Conservation (phyloP, 2,888 invertebrate genomes). For the Micoletzkya japonica region DNA sequence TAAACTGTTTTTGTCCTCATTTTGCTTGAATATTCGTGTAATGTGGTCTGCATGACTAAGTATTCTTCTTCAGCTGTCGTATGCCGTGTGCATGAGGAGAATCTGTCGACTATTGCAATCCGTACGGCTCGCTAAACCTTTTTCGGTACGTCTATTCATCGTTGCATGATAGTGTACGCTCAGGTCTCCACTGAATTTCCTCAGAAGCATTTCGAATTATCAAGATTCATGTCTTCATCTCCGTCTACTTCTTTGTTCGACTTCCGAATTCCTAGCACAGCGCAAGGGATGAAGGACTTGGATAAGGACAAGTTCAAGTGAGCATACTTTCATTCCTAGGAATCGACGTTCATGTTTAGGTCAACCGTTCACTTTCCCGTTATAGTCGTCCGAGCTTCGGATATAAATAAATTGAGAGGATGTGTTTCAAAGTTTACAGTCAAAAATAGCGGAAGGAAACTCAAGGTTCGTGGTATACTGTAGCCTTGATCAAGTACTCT, state of each 20-base stretch:
- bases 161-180: too few relatives aligned
- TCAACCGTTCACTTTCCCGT: constrained; percentile 34
- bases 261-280: constrained; percentile 35
- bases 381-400: constrained; percentile 32
- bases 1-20: too few relatives aligned
- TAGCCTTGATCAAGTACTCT: not conserved
- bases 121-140: too few relatives aligned
- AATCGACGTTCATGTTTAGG: constrained; percentile 16
- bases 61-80: too few relatives aligned
- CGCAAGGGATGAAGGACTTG: constrained; percentile 49
- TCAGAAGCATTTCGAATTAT: too few relatives aligned
- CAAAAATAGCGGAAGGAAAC: constrained; percentile 27
- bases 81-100: too few relatives aligned
- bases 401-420: constrained; percentile 31
- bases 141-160: too few relatives aligned
- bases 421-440: constrained; percentile 15
- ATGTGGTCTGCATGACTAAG: too few relatives aligned
- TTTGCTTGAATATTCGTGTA: too few relatives aligned
- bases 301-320: constrained; percentile 43
- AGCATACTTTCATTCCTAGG: constrained; percentile 27
- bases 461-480: constrained; percentile 22
- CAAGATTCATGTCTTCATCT: too few relatives aligned
- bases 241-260: constrained; percentile 22
- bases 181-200: too few relatives aligned
- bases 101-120: too few relatives aligned